These are phyloP conservation scores for Cynodonichthys magdalenae DNA, from an alignment of 2,797 vertebrate species.

Conservation along the genomic window DNA sequence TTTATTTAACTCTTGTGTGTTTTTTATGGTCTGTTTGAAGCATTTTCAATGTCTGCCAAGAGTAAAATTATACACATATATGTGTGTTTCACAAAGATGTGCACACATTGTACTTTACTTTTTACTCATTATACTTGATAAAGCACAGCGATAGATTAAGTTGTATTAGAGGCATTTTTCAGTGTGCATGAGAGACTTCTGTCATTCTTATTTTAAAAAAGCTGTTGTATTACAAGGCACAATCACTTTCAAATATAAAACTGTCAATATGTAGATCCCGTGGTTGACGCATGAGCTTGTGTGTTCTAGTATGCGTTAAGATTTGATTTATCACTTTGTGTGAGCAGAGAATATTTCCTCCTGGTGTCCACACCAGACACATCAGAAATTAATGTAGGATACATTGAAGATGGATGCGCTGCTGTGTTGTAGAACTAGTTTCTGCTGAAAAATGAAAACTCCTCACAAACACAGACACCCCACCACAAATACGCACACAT, in stretches of 20 bases:
- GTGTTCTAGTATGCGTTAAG: conserved; percentile 19
- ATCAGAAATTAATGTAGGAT: conserved; percentile 39
- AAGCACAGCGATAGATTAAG: neutral
- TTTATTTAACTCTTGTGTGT: conserved; percentile 26
- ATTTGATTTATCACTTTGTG: conserved; percentile 55
- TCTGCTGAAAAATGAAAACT: conserved; percentile 24
- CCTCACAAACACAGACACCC: neutral
- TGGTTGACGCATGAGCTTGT: conserved; percentile 41
- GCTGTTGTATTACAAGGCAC: conserved; percentile 29
- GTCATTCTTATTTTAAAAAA: conserved; percentile 14
- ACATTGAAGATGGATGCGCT: conserved; percentile 26
- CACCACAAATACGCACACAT: neutral
- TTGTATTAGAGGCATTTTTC: neutral
- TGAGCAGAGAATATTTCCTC: conserved; percentile 40
- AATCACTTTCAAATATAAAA: conserved; percentile 31
- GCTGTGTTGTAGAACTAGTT: conserved; percentile 1
- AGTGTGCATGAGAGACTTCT: conserved; percentile 11
- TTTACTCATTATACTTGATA: neutral
- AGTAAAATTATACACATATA: too few relatives aligned
- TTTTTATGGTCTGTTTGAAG: neutral
- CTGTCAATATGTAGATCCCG: conserved; percentile 34
- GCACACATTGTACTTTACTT: neutral
- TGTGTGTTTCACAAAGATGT: too few relatives aligned
- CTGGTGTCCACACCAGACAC: conserved; percentile 31
- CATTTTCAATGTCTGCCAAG: neutral